Conservation (phyloP, 2,888 invertebrate species). For the Cephus nigrinus region DNA sequence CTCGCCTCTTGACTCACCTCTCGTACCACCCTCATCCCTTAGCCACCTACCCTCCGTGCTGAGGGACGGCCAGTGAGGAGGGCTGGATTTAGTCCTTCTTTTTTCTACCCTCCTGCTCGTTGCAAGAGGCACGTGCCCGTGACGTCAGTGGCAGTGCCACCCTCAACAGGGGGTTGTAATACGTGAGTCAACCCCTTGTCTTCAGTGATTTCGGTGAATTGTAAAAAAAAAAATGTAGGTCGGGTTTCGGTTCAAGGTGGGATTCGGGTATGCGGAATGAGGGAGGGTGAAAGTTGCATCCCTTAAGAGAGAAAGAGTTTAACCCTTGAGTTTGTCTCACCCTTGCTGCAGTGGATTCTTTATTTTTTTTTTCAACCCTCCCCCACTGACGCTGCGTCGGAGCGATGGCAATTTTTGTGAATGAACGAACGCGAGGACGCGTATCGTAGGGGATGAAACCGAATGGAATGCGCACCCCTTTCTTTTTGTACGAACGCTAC, state of each 20-base stretch:
- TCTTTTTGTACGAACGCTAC: slow-evolving; percentile 21
- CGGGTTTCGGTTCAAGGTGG: not conserved
- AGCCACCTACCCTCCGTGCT: not conserved
- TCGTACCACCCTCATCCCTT: slow-evolving; percentile 21
- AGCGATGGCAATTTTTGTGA: slow-evolving; percentile 47
- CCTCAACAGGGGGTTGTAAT: not conserved
- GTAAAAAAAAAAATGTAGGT: not conserved
- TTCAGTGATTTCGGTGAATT: not conserved
- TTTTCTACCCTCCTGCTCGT: not conserved
- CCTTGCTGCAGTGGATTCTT: not conserved
- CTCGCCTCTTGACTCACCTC: slow-evolving; percentile 42
- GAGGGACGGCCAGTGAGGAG: not conserved
- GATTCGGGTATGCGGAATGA: not conserved
- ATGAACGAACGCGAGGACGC: slow-evolving; percentile 47
- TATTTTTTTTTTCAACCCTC: not conserved
- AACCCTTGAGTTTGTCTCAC: not conserved
- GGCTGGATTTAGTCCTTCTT: not conserved
- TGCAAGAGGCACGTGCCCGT: not conserved
- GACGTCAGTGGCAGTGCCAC: not conserved
- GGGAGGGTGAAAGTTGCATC: not conserved
- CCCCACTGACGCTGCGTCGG: not conserved
- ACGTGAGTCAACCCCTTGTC: not conserved
- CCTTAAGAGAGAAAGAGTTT: not conserved
- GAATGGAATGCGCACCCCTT: slow-evolving; percentile 45
- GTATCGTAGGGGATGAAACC: slow-evolving; percentile 34